phyloP scores from a whole-genome alignment of 2,113 vertebrate species.

The Lucifuga dentata region DNA sequence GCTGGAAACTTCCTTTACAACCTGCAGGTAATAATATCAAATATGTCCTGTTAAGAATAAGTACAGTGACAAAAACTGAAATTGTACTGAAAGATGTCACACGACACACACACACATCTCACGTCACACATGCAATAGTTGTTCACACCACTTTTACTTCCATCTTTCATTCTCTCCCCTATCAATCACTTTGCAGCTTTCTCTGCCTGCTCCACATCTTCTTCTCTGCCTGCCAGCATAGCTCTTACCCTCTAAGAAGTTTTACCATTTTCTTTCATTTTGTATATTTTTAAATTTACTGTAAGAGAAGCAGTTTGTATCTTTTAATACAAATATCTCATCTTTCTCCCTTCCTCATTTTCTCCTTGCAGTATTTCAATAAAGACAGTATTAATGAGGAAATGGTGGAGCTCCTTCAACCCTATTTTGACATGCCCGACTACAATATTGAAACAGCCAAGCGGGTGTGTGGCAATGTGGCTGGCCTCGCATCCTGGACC shows the following conservation, averaged over 20 bases:
- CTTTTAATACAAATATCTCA: neutral
- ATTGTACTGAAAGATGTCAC: too few relatives aligned
- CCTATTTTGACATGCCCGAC: constrained; percentile 95
- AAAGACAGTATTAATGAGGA: constrained; percentile 97
- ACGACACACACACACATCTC: too few relatives aligned
- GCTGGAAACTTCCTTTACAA: constrained; percentile 95
- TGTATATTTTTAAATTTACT: too few relatives aligned
- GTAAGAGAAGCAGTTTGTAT: too few relatives aligned
- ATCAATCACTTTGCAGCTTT: neutral
- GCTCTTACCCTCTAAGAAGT: neutral
- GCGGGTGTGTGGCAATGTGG: constrained; percentile 94
- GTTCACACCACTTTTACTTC: constrained; percentile 8
- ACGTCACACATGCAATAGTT: too few relatives aligned
- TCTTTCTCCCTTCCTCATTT: neutral
- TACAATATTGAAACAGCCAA: constrained; percentile 96
- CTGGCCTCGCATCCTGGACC: constrained; percentile 96
- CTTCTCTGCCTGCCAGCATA: neutral
- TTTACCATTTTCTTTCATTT: neutral
- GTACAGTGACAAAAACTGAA: too few relatives aligned
- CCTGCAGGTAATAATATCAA: constrained; percentile 84
- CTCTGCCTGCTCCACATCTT: neutral
- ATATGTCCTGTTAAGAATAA: neutral
- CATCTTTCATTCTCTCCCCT: neutral
- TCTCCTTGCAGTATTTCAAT: constrained; percentile 89
- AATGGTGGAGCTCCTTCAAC: constrained; percentile 91